Base-by-base conservation (phyloP, 2,113 vertebrate genomes). In the Dascyllus trimaculatus region DNA sequence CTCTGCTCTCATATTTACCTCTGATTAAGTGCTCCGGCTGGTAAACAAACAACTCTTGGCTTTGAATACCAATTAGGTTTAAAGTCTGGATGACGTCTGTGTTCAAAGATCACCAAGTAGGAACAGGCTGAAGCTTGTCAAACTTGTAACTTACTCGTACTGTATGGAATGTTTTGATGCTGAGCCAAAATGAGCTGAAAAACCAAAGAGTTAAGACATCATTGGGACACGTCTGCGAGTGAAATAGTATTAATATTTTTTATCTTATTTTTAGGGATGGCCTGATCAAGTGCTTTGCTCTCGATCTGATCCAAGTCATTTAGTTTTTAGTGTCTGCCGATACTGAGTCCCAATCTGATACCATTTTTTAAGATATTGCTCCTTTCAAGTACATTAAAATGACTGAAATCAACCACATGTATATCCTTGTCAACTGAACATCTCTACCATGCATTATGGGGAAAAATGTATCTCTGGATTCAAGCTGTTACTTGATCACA, bases 1-100 rank as follows among this genome's bases (percentile, higher is more conserved):
- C 15, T 58, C 72, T 67, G 62, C 18, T 59, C 38, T 68, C 32
- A 18, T 26, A 59, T 68, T 66, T 45, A 65, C 62, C 11, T 67
- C 56, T 78, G 58, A 75, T 45, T 59, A 32, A 26, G 22, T 43
- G 52, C 18, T 32, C 40, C 73, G 80, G 59, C 62, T 85, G 78
- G 62, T 63, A 54, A 49, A 75, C 52, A 81, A 72, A 85, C 67
- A 69, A 32, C 64, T 13, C 11, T 2, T 11, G 26, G 11, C 18
- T 57, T 58, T 32, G 21, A 32, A 35, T 18, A 43, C 13, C 7
- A 38, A 66, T 69, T 63, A 49, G 11, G 46, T 56, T 38, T 8
- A 54, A 49, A 26, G 26, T 71, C 26, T 40, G 48, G 18, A 19
- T 18, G 48, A 51, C n/a, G 25, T 35, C 6, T 1, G 4, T 18